These are phyloP conservation scores for Sphaerodactylus townsendi DNA, from an alignment of 2,113 vertebrate species.

Conservation along the genomic window DNA sequence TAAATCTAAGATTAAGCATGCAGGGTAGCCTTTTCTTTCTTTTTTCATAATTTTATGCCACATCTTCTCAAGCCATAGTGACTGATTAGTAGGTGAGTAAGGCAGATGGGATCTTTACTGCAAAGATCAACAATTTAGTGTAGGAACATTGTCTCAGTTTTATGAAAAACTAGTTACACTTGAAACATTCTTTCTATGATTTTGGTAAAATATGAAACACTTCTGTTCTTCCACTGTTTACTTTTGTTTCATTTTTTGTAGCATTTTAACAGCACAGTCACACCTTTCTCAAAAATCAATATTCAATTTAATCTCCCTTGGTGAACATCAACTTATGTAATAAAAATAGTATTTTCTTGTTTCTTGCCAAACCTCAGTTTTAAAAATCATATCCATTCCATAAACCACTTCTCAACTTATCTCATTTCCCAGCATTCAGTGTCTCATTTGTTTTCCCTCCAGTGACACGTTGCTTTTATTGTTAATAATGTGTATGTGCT, in stretches of 20 bases:
- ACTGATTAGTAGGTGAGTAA: constrained; percentile 10
- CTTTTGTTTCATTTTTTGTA: not conserved
- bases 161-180: not conserved
- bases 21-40: not conserved
- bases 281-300: constrained; percentile 66
- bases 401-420: constrained; percentile 16
- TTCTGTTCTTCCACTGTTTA: constrained; percentile 32
- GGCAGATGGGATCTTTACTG: not conserved
- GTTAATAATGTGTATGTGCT: not conserved
- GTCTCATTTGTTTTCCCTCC: constrained; percentile 16
- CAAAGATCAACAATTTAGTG: not conserved
- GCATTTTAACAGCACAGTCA: constrained; percentile 57
- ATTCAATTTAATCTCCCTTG: constrained; percentile 64
- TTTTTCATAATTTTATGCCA: not conserved
- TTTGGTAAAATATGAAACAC: not conserved
- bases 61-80: constrained; percentile 2
- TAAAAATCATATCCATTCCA: constrained; percentile 27
- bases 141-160: not conserved
- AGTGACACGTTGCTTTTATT: not conserved
- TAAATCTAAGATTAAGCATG: not conserved
- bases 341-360: constrained; percentile 57
- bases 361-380: constrained; percentile 28
- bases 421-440: not conserved
- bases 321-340: constrained; percentile 46
- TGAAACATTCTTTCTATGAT: not conserved